These are phyloP conservation scores for Drosophila rufa DNA, from an alignment of 1,140 invertebrate genomes.

Conservation along the genomic window DNA sequence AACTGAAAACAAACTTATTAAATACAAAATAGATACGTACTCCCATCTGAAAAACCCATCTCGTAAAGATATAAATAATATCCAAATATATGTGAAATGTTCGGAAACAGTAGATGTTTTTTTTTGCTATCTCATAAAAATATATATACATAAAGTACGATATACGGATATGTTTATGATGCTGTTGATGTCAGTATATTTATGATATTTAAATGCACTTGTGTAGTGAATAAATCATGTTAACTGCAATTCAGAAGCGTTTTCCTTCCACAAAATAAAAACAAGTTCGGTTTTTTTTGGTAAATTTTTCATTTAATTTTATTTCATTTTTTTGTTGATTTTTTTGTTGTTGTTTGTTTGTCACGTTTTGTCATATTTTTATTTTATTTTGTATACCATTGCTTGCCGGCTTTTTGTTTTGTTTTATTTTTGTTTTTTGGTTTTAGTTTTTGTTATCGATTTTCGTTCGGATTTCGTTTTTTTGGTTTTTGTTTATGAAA, in stretches of 20 bases:
- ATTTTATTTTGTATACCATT: conserved; percentile 73
- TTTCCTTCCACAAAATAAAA: conserved; percentile 1
- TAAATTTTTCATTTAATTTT: conserved; percentile 61
- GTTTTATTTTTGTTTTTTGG: conserved; percentile 31
- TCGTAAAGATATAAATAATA: background rate
- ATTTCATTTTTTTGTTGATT: conserved; percentile 58
- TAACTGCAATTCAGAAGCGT: conserved; percentile 1
- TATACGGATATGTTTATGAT: conserved; percentile 22
- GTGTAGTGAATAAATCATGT: conserved; percentile 39
- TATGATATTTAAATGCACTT: conserved; percentile 26
- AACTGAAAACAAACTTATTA: background rate
- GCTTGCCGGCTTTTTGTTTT: conserved; percentile 66
- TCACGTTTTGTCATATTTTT: conserved; percentile 44
- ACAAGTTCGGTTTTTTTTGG: conserved; percentile 2
- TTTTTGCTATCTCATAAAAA: conserved; percentile 3
- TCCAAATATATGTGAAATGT: conserved; percentile 12
- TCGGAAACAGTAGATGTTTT: conserved; percentile 17
- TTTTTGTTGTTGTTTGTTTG: conserved; percentile 33
- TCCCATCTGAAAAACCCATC: conserved; percentile 12
- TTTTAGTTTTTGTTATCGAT: conserved; percentile 44
- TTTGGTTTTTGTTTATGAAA: conserved; percentile 74
- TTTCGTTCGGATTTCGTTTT: conserved; percentile 43
- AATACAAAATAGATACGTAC: conserved; percentile 24
- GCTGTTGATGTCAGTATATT: conserved; percentile 16
- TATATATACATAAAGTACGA: conserved; percentile 8